These are phyloP conservation scores for Sterrhoptilus dennistouni DNA, from an alignment of 2,113 vertebrate species.

Conservation along the genomic window DNA sequence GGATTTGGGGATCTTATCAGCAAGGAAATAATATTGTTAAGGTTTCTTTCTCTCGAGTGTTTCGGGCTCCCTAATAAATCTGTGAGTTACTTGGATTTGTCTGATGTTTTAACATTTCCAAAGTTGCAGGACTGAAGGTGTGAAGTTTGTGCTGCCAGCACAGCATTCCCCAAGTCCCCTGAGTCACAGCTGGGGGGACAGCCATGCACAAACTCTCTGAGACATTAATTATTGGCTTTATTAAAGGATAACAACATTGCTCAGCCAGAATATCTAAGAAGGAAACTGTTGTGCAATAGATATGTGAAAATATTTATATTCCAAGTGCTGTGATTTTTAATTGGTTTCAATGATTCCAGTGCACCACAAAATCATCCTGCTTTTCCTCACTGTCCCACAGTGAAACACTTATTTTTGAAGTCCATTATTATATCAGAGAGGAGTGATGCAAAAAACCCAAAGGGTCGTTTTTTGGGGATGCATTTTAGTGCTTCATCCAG, in stretches of 20 bases:
- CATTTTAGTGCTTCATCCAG: no score
- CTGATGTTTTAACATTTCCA: background rate
- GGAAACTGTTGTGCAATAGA: background rate
- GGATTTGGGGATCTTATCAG: slow-evolving; percentile 50
- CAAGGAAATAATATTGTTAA: slow-evolving; percentile 26
- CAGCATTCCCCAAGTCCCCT: fast-evolving
- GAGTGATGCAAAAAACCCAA: no score
- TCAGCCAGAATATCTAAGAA: background rate
- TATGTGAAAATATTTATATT: background rate
- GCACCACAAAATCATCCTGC: background rate
- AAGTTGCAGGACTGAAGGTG: background rate
- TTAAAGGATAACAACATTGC: background rate
- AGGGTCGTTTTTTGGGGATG: no score
- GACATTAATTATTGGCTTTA: background rate
- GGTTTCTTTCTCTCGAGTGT: background rate
- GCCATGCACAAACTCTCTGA: background rate
- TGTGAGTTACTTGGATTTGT: background rate
- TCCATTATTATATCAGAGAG: no score
- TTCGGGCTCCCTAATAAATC: slow-evolving; percentile 2
- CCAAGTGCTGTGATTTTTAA: background rate
- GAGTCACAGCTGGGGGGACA: background rate
- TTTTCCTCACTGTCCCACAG: background rate
- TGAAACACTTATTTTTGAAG: no score
- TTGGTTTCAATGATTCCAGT: background rate
- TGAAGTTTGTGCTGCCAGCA: background rate